Conservation (phyloP, 2,797 vertebrate genomes). For the Myotis daubentonii region DNA sequence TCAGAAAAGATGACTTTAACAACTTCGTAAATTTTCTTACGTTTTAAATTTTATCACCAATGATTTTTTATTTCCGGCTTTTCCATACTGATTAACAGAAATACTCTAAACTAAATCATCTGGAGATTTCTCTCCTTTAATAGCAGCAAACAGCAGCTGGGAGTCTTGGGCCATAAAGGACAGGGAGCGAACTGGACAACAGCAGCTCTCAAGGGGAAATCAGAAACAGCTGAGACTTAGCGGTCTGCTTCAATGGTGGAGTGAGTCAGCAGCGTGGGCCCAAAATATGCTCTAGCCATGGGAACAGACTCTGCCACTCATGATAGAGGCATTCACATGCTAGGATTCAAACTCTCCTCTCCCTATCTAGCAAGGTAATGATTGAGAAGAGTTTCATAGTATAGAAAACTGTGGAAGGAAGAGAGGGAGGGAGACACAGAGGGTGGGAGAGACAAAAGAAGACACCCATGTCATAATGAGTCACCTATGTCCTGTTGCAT, state of each 20-base stretch:
- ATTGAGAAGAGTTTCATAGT: not conserved
- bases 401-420: not conserved
- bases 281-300: too few species aligned
- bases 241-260: not conserved
- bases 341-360: not conserved
- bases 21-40: not conserved
- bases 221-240: not conserved
- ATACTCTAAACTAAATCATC: not conserved
- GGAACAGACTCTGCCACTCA: not conserved
- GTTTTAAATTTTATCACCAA: not conserved
- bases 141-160: not conserved
- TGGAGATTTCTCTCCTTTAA: not conserved
- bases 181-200: not conserved
- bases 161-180: not conserved
- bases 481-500: not conserved
- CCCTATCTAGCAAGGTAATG: not conserved
- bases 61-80: not conserved
- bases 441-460: too few species aligned
- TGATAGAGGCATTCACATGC: not conserved
- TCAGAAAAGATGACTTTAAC: not conserved
- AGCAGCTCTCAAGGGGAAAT: not conserved
- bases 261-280: not conserved
- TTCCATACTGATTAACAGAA: not conserved
- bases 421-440: fast-evolving
- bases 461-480: not conserved